These are phyloP conservation scores for Alsophila aescularia DNA, from an alignment of 2,888 invertebrate genomes.

Conservation along the genomic window DNA sequence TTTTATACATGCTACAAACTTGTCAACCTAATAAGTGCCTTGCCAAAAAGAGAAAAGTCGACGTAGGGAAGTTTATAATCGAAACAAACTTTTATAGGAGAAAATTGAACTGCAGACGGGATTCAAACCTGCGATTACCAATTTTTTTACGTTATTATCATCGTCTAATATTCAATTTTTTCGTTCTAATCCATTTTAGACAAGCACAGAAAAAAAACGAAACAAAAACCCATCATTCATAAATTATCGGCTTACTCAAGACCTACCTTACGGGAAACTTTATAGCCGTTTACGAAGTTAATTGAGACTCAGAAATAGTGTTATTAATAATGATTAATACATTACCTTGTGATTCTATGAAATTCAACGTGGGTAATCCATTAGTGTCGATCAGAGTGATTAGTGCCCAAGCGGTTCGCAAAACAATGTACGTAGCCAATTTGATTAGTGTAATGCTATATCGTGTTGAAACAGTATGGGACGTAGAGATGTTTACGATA, in stretches of 20 bases:
- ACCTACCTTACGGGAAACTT: neutral
- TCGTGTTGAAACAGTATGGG: neutral
- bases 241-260: no score
- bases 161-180: no score
- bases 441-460: slow-evolving; percentile 18
- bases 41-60: no score
- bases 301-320: neutral
- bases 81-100: no score
- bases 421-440: slow-evolving; percentile 16
- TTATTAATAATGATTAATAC: slow-evolving; percentile 15
- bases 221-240: no score
- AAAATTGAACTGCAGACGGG: no score
- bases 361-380: slow-evolving; percentile 39
- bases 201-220: no score
- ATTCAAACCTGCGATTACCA: no score
- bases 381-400: slow-evolving; percentile 48
- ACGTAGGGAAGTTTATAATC: no score
- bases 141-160: no score
- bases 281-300: slow-evolving; percentile 5
- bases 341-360: slow-evolving; percentile 21
- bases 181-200: no score
- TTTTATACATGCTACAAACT: neutral
- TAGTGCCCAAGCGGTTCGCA: slow-evolving; percentile 22
- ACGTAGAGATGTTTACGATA: neutral
- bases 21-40: neutral